Evolutionary conservation across 2,113 vertebrate species (phyloP).

Genomic region (Caracal caracal): DNA sequence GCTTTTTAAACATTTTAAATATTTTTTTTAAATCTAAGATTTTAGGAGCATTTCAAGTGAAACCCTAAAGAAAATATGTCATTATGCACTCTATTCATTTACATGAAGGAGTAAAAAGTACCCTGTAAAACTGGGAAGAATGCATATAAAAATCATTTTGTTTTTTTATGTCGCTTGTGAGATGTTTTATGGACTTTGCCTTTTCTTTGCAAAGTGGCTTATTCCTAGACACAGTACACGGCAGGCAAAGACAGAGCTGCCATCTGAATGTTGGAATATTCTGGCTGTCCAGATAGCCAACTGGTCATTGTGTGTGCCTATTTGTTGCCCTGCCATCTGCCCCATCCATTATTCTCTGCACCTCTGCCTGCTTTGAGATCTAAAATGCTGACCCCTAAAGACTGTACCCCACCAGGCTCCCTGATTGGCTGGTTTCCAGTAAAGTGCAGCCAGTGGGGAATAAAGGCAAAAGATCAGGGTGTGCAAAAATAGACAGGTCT

Average conservation of each 20-base stretch:
- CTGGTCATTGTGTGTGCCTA: neutral
- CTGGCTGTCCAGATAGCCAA: neutral
- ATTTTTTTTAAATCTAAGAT: neutral
- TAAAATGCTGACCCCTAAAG: neutral
- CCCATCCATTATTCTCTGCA: neutral
- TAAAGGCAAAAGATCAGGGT: accelerated
- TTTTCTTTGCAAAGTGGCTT: neutral
- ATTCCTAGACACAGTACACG: neutral
- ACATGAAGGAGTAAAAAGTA: neutral
- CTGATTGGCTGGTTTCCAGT: neutral
- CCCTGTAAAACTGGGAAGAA: neutral
- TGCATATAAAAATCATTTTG: neutral
- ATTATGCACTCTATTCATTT: neutral
- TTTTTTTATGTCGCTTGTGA: neutral
- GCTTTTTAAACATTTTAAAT: neutral
- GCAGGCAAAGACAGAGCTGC: neutral
- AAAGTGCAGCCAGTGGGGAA: neutral
- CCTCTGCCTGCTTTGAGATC: neutral
- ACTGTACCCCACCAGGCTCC: neutral
- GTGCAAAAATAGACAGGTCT: neutral
- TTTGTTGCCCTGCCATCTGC: accelerated
- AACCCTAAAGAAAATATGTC: neutral
- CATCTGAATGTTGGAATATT: neutral
- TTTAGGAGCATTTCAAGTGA: neutral
- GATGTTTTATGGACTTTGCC: neutral